Base-by-base conservation (phyloP, 2,888 invertebrate species). In the Amphipoea oculea region DNA sequence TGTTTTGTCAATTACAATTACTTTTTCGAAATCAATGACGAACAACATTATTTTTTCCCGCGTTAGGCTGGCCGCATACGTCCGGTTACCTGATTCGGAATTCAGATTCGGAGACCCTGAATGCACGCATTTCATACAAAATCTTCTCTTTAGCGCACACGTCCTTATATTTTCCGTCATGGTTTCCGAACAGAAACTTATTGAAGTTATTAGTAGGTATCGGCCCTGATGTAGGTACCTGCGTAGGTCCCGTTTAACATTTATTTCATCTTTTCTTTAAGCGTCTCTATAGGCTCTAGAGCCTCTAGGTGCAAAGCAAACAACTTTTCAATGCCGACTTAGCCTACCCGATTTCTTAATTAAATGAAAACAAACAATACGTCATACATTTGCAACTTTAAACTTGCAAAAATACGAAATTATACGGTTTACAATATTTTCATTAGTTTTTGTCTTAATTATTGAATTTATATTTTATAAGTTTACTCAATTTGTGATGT, bases 261-360 rank as follows among this genome's bases (percentile, higher is more conserved):
- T 48, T 48, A 48, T 48, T 48, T 14, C 48, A 14, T 48, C 4
- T 29, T 23, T 42, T 57, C 7, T 42, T 0, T n/a, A 45, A 11
- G 17, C 6, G 42, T 11, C 36, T 71, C 51, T 5, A 70, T 20
- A 29, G 20, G 6, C 17, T 36, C 4, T 57, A 40, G 4, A 17
- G 20, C 17, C 17, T 23, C 4, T 73, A 40, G 4, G 2, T 6
- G 29, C 9, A 29, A 51, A 29, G 4, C 9, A n/a, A 36, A n/a
- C 14, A 20, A 73, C 20, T 23, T 51, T 36, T 45, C 9, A 29
- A 4, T 29, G 51, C 14, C 36, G 14, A 54, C n/a, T 45, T 79
- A 40, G 48, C 82, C 74, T 29, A 65, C 79, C 20, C 23, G 79
- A 66, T 73, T 82, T 60, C 12, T 14, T 20, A 69, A 70, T 36